Evolutionary conservation across 2,113 vertebrate species (phyloP).

Genomic region (Tachycineta bicolor): DNA sequence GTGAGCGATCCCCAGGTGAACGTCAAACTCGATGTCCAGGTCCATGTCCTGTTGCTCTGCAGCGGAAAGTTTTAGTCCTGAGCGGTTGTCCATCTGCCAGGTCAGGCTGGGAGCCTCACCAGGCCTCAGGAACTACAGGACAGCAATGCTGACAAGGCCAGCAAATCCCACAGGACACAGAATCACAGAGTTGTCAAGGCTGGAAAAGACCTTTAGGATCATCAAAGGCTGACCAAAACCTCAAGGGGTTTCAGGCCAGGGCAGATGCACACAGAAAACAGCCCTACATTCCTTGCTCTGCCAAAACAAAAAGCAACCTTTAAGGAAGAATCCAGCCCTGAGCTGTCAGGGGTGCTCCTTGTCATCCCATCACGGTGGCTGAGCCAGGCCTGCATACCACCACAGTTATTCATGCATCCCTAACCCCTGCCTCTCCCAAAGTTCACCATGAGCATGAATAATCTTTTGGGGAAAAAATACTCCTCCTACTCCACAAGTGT

Average conservation of each 20-base stretch:
- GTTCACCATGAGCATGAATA: no score
- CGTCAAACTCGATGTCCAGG: slow-evolving; percentile 93
- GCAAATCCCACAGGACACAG: background rate
- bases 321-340: background rate
- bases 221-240: background rate
- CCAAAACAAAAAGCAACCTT: background rate
- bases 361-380: background rate
- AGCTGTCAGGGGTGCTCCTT: background rate
- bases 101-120: accelerated
- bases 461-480: background rate
- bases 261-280: background rate
- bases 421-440: background rate
- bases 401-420: background rate
- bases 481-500: background rate
- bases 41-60: slow-evolving; percentile 93
- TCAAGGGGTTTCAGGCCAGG: accelerated
- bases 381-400: background rate
- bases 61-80: background rate
- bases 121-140: accelerated
- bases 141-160: background rate
- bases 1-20: slow-evolving; percentile 95
- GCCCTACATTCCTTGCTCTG: background rate
- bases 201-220: background rate
- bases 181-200: background rate
- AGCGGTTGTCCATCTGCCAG: background rate